Base-by-base conservation (phyloP, 2,113 vertebrate genomes). In the rabbit (Oryctolagus cuniculus) region DNA sequence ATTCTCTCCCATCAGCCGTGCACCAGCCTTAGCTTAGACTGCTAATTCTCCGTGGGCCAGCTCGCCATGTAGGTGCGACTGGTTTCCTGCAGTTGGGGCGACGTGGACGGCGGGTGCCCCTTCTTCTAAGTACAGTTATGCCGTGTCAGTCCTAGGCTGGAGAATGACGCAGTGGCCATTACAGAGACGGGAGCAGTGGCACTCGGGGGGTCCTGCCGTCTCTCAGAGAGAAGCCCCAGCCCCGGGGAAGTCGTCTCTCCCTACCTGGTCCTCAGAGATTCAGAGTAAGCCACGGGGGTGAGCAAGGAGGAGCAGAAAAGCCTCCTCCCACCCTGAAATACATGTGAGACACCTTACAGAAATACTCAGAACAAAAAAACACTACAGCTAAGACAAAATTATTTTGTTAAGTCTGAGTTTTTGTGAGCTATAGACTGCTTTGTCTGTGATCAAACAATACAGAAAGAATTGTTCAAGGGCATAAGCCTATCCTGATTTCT, bases 401-500 rank as follows among this genome's bases (percentile, higher is more conserved):
- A 91, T 27, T 49, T 92, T 87, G 75, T 80, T 90, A 93, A 81
- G 70, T 83, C 63, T 88, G 61, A 72, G 31, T 64, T 86, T 90
- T 89, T 90, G 63, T 94, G 64, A 93, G 69, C 85, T 82, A 64
- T 72, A n/a, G 51, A 84, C 74, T 49, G 85, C 73, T 93, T 95
- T 96, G 93, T 92, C 55, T 53, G 55, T 51, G 82, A 69, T 49
- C 75, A 80, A 86, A 94, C 66, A 88, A 93, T 74, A 70, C 29
- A 87, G 36, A 88, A 86, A 95, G 64, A 80, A 85, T n/a, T 61
- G 34, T 90, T 91, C 64, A 75, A 90, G 70, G 38, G 12, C 86
- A 70, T 2, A 95, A 92, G 93, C 19, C 10, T 95, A 85, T 93
- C 77, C 87, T 92, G 87, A 72, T 95, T 97, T 91, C 94, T 25